These are phyloP conservation scores for Phalacrocorax carbo DNA, from an alignment of 2,113 vertebrate species.

Conservation along the genomic window DNA sequence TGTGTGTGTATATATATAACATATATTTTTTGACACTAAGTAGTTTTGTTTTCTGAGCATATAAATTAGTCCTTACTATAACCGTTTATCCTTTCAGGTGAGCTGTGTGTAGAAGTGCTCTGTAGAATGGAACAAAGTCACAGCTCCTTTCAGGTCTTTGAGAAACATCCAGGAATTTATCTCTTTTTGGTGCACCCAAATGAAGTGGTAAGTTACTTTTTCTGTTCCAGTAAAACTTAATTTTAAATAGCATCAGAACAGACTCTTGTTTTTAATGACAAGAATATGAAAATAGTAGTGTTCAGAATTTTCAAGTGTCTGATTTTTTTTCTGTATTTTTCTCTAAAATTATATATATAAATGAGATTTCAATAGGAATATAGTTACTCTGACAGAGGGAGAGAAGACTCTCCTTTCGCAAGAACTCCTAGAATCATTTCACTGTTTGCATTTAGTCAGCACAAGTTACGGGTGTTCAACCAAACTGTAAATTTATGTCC, in stretches of 20 bases:
- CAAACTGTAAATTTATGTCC: background rate
- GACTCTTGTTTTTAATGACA: background rate
- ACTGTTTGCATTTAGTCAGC: background rate
- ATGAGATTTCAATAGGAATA: background rate
- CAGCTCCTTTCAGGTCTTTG: slow-evolving; percentile 77
- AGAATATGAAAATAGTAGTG: background rate
- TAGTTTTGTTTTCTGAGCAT: background rate
- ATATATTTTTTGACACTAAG: background rate
- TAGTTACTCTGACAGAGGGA: background rate
- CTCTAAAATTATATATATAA: background rate
- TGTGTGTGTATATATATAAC: background rate
- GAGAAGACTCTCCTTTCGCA: background rate
- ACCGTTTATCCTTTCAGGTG: slow-evolving; percentile 67
- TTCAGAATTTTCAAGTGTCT: background rate
- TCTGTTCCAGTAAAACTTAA: background rate
- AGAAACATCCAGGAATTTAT: slow-evolving; percentile 85
- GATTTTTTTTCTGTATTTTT: background rate
- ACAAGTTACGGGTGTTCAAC: background rate
- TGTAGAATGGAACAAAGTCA: slow-evolving; percentile 79
- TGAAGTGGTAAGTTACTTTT: slow-evolving; percentile 75
- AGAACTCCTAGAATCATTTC: background rate
- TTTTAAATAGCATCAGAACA: background rate
- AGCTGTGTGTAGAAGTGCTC: slow-evolving; percentile 80
- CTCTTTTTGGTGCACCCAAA: slow-evolving; percentile 85
- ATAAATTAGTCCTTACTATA: background rate